Percentiles rank a stretch among this genome's conserved stretches.
phyloP scores from a whole-genome alignment of 2,797 vertebrate species.

The Odontamblyopus lacepedii region DNA sequence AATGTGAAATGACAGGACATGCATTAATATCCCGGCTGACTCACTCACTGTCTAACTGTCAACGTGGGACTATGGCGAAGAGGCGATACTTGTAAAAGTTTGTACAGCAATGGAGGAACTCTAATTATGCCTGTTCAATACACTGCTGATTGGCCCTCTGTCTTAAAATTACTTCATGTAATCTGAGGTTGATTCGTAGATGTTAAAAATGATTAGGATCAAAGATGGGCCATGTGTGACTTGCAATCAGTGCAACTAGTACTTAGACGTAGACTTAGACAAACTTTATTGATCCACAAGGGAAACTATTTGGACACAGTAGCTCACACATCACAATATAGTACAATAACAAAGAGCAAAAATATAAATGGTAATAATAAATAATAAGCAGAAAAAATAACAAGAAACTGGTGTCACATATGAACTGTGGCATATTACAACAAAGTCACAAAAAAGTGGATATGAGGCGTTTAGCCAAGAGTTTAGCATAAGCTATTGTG shows the following conservation, averaged over 20 bases:
- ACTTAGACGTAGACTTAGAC: too few relatives aligned
- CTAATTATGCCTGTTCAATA: conserved; percentile 55
- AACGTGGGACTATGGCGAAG: conserved; percentile 45
- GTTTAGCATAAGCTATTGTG: too few relatives aligned
- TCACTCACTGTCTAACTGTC: conserved; percentile 77
- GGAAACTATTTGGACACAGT: too few relatives aligned
- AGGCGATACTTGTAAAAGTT: conserved; percentile 42
- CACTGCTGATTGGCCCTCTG: conserved; percentile 45
- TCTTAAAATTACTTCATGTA: conserved; percentile 17
- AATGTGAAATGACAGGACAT: conserved; percentile 52
- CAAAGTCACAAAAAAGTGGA: too few relatives aligned
- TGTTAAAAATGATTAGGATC: background rate
- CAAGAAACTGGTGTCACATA: too few relatives aligned
- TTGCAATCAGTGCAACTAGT: background rate
- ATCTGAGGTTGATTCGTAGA: background rate
- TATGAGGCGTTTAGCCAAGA: too few relatives aligned
- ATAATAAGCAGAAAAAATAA: too few relatives aligned
- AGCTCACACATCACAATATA: too few relatives aligned
- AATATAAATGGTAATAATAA: too few relatives aligned
- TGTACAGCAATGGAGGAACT: conserved; percentile 42
- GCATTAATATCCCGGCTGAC: conserved; percentile 69
- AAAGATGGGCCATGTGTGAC: background rate
- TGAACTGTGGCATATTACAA: too few relatives aligned
- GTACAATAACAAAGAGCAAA: too few relatives aligned
- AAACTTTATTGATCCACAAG: too few relatives aligned